Percentiles rank a stretch among this genome's conserved stretches.
These are phyloP conservation scores for Pedetes capensis DNA, from an alignment of 2,113 vertebrate genomes.

Conservation along the genomic window DNA sequence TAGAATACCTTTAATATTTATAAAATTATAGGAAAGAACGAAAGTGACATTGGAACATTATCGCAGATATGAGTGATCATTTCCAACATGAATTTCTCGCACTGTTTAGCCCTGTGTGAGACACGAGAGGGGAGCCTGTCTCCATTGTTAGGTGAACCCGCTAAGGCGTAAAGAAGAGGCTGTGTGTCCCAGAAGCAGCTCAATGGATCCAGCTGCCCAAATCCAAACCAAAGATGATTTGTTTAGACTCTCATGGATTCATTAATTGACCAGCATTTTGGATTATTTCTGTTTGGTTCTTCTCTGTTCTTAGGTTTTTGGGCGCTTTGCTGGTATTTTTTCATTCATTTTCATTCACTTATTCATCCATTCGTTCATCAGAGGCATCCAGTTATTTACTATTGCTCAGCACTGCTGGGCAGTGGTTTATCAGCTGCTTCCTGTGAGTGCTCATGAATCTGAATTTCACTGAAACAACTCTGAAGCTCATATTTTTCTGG, in stretches of 20 bases:
- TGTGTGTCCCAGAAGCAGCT: background rate
- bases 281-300: background rate
- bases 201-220: background rate
- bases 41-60: background rate
- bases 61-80: background rate
- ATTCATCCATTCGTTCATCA: background rate
- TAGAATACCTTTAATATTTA: slow-evolving; percentile 26
- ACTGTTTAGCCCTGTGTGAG: background rate
- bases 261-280: background rate
- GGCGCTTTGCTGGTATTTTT: background rate
- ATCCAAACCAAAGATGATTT: background rate
- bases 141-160: background rate
- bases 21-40: background rate
- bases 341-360: background rate
- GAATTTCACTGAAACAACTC: background rate
- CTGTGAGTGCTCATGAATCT: background rate
- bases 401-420: background rate
- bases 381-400: background rate
- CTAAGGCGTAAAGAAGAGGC: background rate
- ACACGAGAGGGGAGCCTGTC: too few species aligned
- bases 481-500: background rate
- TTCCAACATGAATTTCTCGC: background rate
- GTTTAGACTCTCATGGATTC: background rate
- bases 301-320: background rate
- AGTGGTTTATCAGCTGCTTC: accelerated